phyloP scores from a whole-genome alignment of 1,140 invertebrate genomes.

The Cyrtorhinus lividipennis region DNA sequence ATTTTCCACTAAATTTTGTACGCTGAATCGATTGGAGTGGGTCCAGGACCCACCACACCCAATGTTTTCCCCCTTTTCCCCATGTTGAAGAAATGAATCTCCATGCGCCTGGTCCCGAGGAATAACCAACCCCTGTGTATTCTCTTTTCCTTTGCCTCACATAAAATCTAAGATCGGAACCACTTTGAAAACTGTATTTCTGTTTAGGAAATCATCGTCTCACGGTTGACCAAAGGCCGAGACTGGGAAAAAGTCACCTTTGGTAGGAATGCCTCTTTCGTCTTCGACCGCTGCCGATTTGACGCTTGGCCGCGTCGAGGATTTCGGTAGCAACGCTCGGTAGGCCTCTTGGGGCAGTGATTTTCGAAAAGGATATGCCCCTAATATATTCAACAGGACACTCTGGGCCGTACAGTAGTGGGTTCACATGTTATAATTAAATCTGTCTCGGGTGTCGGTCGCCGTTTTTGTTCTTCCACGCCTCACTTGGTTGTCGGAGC shows the following conservation, averaged over 20 bases:
- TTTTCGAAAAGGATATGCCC: constrained; percentile 5
- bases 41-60: no score
- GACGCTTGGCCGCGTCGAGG: background rate
- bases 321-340: constrained; percentile 8
- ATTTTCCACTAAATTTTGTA: no score
- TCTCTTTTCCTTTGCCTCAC: no score
- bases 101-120: no score
- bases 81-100: no score
- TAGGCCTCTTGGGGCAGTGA: background rate
- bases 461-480: background rate
- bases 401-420: constrained; percentile 16
- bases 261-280: background rate
- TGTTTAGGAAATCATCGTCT: background rate
- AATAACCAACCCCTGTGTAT: no score
- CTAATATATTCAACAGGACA: constrained; percentile 15
- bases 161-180: no score
- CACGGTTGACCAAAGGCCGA: background rate
- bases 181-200: no score
- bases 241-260: background rate
- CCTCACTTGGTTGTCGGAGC: constrained; percentile 5
- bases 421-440: constrained; percentile 16
- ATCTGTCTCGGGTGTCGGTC: constrained; percentile 15
- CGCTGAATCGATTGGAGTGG: no score
- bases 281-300: constrained; percentile 1
- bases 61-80: no score